Evolutionary conservation across 2,888 invertebrate genomes (phyloP).

Genomic region (Cloeon dipterum): DNA sequence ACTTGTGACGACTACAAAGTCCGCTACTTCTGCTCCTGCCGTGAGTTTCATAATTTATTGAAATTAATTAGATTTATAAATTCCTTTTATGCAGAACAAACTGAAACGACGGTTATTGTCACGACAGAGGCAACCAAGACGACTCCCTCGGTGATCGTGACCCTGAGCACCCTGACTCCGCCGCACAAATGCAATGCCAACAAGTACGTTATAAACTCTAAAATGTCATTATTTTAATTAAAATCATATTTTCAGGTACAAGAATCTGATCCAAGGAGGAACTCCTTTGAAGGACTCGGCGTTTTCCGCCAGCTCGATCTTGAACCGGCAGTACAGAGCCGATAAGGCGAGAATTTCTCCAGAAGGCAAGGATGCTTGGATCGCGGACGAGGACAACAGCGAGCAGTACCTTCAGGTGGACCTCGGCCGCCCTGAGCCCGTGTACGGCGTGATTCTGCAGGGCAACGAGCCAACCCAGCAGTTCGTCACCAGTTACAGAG

Average conservation of each 20-base stretch:
- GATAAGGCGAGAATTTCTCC: too few species aligned
- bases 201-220: too few species aligned
- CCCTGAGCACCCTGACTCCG: slow-evolving; percentile 18
- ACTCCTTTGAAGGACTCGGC: too few species aligned
- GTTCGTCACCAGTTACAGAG: slow-evolving; percentile 54
- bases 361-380: slow-evolving; percentile 42
- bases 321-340: too few species aligned
- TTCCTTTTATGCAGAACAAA: too few species aligned
- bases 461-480: slow-evolving; percentile 29
- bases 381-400: slow-evolving; percentile 29
- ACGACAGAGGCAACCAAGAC: too few species aligned
- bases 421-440: slow-evolving; percentile 34
- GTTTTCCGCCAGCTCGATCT: too few species aligned
- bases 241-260: not conserved
- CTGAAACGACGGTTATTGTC: too few species aligned
- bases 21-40: slow-evolving; percentile 13
- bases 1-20: slow-evolving; percentile 13
- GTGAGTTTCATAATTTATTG: slow-evolving; percentile 10
- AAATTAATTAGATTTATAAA: too few species aligned
- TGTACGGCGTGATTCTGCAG: slow-evolving; percentile 50
- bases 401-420: slow-evolving; percentile 47
- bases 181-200: slow-evolving; percentile 21
- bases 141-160: too few species aligned
- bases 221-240: not conserved
- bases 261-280: too few species aligned